Base-by-base conservation (phyloP, 2,888 invertebrate species). In the Silvanus unidentatus region DNA sequence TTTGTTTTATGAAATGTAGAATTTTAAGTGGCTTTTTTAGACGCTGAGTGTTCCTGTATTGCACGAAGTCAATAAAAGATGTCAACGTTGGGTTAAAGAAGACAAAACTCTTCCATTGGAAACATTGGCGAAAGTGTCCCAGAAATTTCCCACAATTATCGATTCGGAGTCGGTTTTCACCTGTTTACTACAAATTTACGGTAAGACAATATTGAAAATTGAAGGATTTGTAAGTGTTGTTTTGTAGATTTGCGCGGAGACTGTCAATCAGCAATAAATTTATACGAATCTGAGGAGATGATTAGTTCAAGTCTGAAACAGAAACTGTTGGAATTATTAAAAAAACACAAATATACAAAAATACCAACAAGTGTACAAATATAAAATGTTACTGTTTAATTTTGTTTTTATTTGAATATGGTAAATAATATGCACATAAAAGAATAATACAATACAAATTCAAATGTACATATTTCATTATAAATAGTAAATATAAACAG, bases 11-110 rank as follows among this genome's bases (percentile, higher is more conserved):
- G 11, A 9, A n/a, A 16, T 14, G 10, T 36, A 4, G 28, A 12
- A 12, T 39, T 22, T 37, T 38, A 16, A 16, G 10, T 4, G 15
- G 35, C 22, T 36, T 16, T 11, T 34, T 22, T 34, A 22, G 10
- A 32, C n/a, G n/a, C 9, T 42, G 27, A 2, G 11, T 3, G 6
- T 35, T 9, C 16, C 11, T 15, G 14, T 40, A 32, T 36, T 5
- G 44, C 43, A 49, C 6, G 60, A 66, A n/a, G 43, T 70, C 4
- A 52, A 58, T 32, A 64, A 55, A 35, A 56, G 61, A 42, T 67
- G 67, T 44, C 52, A 62, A 15, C 48, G 66, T 41, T 69, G 69
- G 69, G 54, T 68, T 4, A 45, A 53, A 35, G 62, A 66, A 49
- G 57, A 59, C 16, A 65, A 66, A 52, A 28, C 63, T n/a, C 44